Base-by-base conservation (phyloP, 37 sponge, comb jelly and placozoan species). In the Spongia lamella region DNA sequence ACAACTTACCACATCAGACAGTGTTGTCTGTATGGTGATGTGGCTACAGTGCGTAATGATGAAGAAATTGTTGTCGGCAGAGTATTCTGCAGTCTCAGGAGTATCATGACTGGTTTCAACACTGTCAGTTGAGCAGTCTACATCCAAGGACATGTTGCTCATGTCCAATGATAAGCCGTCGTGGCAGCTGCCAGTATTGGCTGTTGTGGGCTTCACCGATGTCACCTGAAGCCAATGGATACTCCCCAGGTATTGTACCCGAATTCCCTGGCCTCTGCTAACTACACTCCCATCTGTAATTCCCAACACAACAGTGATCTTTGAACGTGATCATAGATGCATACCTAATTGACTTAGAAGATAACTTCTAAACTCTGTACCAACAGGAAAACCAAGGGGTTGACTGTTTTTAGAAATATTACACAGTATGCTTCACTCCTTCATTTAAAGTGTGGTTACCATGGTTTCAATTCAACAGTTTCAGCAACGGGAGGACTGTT, bases 291-390 rank as follows among this genome's bases (percentile, higher is more conserved):
- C 89, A 77, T 82, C 89, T 83, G 43, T 25, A 56, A 27, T 9
- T 16, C 38, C 22, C 53, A 38, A 63, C 20, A 15, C 19, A 61
- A 9, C 27, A 77, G 17, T 13, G n/a, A 52, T 7, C 26, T 35
- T 47, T 31, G 19, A 17, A 29, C 19, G 3, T 3, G 24, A 3
- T 9, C 25, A 27, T 24, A 52, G 17, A 53, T 0, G 36, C 79
- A 65, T 5, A 83, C 89, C 75, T 35, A 60, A 68, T 29, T 64
- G 59, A 15, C 73, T 54, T 0, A 72, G 75, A 38, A 82, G 34
- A 75, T 88, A 88, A 61, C 58, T 83, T 36, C 67, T 73, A 68
- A 88, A 88, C 9, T 83, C 59, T 29, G 32, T 35, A 64, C 78
- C 63, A 55, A 88, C 25, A 4, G 79, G 56, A 36, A 73, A 65